Conservation (phyloP, 2,797 vertebrate species). For the Morelia viridis region DNA sequence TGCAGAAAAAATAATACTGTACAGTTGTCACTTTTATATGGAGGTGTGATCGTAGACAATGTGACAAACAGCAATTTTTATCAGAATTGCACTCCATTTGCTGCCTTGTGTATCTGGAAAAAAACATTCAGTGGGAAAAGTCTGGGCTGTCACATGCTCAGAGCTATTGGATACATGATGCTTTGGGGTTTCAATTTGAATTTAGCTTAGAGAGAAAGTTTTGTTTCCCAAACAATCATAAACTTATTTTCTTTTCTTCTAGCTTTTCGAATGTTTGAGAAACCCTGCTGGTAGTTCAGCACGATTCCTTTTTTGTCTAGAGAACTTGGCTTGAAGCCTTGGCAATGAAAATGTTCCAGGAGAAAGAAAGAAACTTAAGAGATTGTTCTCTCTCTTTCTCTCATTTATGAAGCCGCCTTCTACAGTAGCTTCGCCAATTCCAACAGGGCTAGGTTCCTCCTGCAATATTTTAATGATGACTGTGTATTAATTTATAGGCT, state of each 20-base stretch:
- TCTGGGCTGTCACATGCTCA: neutral
- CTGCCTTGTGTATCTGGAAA: neutral
- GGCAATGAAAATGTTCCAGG: constrained; percentile 14
- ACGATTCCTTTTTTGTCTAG: constrained; percentile 20
- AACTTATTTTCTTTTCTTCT: neutral
- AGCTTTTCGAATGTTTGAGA: neutral
- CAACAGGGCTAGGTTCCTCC: neutral
- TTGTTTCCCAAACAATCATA: constrained; percentile 13
- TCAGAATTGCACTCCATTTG: neutral
- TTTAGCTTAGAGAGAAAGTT: neutral
- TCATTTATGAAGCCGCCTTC: neutral
- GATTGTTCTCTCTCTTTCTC: constrained; percentile 1
- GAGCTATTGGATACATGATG: neutral
- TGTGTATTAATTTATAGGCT: constrained; percentile 37
- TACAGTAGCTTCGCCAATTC: neutral
- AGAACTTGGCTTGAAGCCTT: constrained; percentile 25
- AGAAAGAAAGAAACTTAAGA: constrained; percentile 5
- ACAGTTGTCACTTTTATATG: neutral
- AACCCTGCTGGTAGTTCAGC: neutral
- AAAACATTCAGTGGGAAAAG: neutral
- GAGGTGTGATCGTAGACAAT: neutral
- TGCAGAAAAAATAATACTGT: neutral
- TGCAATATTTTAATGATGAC: neutral
- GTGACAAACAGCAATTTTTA: neutral
- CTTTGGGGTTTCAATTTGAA: neutral